Conservation (phyloP, 1,140 invertebrate genomes). For the Procambarus clarkii region DNA sequence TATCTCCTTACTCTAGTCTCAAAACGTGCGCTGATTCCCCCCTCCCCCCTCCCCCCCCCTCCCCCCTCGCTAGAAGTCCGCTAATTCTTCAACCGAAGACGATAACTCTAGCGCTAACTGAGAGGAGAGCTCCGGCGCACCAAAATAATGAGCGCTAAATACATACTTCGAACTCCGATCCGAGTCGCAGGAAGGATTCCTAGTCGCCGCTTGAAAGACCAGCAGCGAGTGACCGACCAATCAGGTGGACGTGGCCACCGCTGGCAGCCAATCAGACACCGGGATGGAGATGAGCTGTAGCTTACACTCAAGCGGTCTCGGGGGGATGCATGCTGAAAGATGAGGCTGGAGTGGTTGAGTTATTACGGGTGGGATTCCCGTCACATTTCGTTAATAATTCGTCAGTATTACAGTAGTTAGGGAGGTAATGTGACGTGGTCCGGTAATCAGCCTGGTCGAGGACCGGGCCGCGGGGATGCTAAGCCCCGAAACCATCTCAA, state of each 20-base stretch:
- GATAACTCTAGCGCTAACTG: conserved; percentile 41
- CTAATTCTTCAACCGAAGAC: conserved; percentile 1
- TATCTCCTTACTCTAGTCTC: not conserved
- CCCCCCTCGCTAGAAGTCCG: not conserved
- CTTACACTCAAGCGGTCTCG: not conserved
- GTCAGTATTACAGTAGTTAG: conserved; percentile 12
- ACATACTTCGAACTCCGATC: conserved; percentile 10
- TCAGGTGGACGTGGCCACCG: not conserved
- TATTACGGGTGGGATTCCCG: not conserved
- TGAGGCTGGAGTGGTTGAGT: not conserved
- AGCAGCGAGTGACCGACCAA: conserved; percentile 23
- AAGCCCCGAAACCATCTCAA: too few relatives aligned
- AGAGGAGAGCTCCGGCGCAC: conserved; percentile 3
- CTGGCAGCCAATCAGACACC: not conserved
- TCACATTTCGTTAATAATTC: conserved; percentile 9
- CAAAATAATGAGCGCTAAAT: conserved; percentile 28
- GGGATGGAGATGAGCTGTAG: not conserved
- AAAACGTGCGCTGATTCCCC: not conserved
- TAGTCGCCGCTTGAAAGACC: not conserved
- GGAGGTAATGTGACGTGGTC: not conserved
- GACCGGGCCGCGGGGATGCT: too few relatives aligned
- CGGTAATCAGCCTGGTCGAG: too few relatives aligned
- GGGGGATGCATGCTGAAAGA: not conserved
- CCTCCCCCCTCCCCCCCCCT: too few relatives aligned
- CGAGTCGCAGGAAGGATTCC: not conserved